Conservation (phyloP, 2,797 vertebrate genomes). For the Gymnoscopelus microlampas region DNA sequence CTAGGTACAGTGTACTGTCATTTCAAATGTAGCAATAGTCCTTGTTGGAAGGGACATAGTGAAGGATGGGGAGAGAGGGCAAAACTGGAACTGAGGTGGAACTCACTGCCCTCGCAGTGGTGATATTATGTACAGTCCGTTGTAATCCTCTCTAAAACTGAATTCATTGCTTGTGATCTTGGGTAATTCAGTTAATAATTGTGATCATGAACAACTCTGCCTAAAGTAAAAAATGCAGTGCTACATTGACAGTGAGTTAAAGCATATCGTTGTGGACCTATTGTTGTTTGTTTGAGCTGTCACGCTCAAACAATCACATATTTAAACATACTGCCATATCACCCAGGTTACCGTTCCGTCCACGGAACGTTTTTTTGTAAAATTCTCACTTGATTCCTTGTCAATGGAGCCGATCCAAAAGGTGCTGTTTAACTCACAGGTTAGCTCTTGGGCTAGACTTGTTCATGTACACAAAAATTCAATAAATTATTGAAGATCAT, state of each 20-base stretch:
- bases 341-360: neutral
- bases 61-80: conserved; percentile 14
- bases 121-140: conserved; percentile 4
- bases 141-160: conserved; percentile 22
- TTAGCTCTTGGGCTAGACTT: neutral
- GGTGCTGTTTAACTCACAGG: neutral
- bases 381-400: conserved; percentile 24
- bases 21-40: conserved; percentile 57
- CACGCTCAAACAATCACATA: conserved; percentile 9
- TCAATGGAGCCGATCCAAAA: conserved; percentile 16
- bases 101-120: neutral
- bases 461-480: conserved; percentile 8
- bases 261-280: neutral
- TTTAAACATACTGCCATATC: neutral
- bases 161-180: conserved; percentile 11
- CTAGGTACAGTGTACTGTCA: conserved; percentile 39
- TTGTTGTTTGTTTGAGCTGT: conserved; percentile 9
- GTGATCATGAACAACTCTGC: neutral
- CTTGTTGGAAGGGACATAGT: conserved; percentile 21
- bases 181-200: neutral
- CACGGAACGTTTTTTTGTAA: neutral
- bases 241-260: conserved; percentile 11
- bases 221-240: conserved; percentile 4
- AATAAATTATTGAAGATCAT: neutral
- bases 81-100: conserved; percentile 19